A percentile compares a stretch with the other conserved stretches of the same genome.
phyloP scores from a whole-genome alignment of 2,797 vertebrate species.

The Sarcoramphus papa region DNA sequence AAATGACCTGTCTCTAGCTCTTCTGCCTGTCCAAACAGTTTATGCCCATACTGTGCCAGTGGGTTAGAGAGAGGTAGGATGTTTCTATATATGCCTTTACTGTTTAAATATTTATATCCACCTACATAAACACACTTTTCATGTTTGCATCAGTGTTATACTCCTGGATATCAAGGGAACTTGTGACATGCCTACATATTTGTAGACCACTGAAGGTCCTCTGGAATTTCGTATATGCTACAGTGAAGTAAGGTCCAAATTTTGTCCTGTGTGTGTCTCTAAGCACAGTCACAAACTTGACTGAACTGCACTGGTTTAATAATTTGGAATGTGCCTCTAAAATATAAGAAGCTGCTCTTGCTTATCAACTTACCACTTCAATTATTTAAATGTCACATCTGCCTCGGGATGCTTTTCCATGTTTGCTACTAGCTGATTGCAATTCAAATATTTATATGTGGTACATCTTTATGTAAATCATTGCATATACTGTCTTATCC shows the following conservation, averaged over 20 bases:
- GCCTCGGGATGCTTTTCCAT: background rate
- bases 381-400: background rate
- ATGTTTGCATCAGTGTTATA: background rate
- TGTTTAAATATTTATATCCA: background rate
- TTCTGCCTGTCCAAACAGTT: background rate
- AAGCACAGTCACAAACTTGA: background rate
- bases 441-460: conserved; percentile 16
- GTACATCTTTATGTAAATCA: background rate
- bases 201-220: background rate
- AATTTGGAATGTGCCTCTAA: background rate
- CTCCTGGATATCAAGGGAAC: background rate
- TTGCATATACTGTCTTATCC: background rate
- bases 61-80: background rate
- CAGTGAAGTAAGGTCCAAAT: background rate
- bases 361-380: background rate
- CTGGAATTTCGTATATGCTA: background rate
- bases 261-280: background rate
- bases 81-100: background rate
- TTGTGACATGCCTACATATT: accelerated
- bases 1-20: background rate
- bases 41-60: background rate
- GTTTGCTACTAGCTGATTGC: background rate
- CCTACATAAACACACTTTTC: background rate
- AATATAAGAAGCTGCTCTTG: background rate
- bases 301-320: background rate